These are phyloP conservation scores for Gymnothorax javanicus DNA, from an alignment of 2,797 vertebrate species.

Conservation along the genomic window DNA sequence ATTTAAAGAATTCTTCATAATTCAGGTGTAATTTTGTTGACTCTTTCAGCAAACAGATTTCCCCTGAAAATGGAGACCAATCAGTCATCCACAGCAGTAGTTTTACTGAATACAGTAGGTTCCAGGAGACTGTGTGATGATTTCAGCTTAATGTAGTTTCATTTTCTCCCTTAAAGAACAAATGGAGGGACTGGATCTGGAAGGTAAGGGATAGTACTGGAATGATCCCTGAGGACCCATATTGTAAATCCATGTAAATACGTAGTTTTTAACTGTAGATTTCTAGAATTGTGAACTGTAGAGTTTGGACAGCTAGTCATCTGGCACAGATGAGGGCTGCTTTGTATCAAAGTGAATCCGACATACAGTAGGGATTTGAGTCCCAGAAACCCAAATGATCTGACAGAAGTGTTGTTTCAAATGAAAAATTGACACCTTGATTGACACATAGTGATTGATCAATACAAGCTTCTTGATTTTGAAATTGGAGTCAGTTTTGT, in stretches of 20 bases:
- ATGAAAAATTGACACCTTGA: not conserved
- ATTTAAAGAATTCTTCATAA: not conserved
- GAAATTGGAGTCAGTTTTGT: not conserved
- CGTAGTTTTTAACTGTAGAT: not conserved
- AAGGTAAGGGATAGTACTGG: conserved; percentile 71
- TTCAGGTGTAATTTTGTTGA: not conserved
- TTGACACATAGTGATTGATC: not conserved
- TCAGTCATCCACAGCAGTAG: not conserved
- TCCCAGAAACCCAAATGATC: not conserved
- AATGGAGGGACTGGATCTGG: conserved; percentile 77
- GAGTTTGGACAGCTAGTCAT: not conserved
- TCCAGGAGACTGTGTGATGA: conserved; percentile 35
- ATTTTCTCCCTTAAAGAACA: conserved; percentile 71
- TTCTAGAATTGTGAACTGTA: conserved; percentile 12
- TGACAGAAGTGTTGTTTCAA: not conserved
- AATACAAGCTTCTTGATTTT: not conserved
- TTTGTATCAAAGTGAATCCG: conserved; percentile 6
- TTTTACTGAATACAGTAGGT: conserved; percentile 29
- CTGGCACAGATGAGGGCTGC: not conserved
- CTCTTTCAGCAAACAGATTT: not conserved
- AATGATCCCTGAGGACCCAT: conserved; percentile 18
- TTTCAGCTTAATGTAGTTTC: conserved; percentile 56
- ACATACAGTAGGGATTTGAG: not conserved
- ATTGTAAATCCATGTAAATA: conserved; percentile 20
- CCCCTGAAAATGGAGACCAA: not conserved